These are phyloP conservation scores for Molorchus minor DNA, from an alignment of 2,888 invertebrate species.

Conservation along the genomic window DNA sequence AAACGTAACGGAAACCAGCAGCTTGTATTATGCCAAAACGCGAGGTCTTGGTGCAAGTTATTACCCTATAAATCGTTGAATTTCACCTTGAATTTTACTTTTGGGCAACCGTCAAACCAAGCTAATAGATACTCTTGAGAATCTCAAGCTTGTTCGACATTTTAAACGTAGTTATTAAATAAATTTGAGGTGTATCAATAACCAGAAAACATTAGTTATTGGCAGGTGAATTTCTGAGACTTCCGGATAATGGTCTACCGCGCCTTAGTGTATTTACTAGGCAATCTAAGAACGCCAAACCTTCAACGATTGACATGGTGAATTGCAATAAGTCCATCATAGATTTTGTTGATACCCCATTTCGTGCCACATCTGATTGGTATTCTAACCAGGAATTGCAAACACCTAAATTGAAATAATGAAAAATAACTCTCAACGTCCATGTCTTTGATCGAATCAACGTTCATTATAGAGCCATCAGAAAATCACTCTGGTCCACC, in stretches of 20 bases:
- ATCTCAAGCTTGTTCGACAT: too few species aligned
- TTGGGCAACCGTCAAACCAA: too few species aligned
- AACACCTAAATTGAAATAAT: constrained; percentile 4
- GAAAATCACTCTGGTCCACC: constrained; percentile 2
- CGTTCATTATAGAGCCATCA: constrained; percentile 2
- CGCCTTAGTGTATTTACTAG: constrained; percentile 1
- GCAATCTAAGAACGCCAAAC: not conserved
- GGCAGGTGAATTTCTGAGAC: not conserved
- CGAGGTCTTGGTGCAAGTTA: too few species aligned
- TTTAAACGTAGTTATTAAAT: too few species aligned
- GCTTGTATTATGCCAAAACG: too few species aligned
- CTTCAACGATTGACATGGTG: constrained; percentile 1
- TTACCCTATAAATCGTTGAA: too few species aligned
- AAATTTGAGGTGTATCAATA: too few species aligned
- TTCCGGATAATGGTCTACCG: constrained; percentile 10
- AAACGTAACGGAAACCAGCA: too few species aligned
- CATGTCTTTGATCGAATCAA: constrained; percentile 5
- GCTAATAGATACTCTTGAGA: too few species aligned
- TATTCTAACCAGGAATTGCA: constrained; percentile 4
- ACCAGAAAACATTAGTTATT: too few species aligned
- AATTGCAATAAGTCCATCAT: constrained; percentile 3
- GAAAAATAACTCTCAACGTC: constrained; percentile 1
- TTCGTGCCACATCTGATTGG: not conserved
- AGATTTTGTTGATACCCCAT: not conserved
- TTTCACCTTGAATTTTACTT: too few species aligned